Percentiles rank a stretch among this genome's conserved stretches.
phyloP scores from a whole-genome alignment of 2,797 vertebrate genomes.

The Epinephelus awoara region DNA sequence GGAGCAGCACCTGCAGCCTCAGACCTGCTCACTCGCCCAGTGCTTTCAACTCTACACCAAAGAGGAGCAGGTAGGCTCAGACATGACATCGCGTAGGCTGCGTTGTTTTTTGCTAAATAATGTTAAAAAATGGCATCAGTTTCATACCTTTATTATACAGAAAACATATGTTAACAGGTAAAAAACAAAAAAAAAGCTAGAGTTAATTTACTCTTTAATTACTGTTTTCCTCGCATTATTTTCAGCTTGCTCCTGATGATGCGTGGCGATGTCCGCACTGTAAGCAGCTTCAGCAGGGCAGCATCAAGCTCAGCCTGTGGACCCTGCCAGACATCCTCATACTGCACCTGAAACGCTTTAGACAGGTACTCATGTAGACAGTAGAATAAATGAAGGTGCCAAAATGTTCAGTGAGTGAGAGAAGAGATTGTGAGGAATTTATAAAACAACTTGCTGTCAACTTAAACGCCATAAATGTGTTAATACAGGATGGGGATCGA shows the following conservation, averaged over 20 bases:
- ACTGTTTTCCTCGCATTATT: constrained; percentile 8
- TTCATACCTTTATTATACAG: not conserved
- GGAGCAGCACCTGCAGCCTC: constrained; percentile 96
- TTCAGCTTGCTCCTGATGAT: constrained; percentile 95
- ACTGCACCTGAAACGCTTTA: constrained; percentile 96
- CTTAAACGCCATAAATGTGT: not conserved
- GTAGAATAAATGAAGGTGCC: not conserved
- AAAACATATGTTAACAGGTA: not conserved
- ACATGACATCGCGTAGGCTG: too few species aligned
- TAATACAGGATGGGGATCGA: constrained; percentile 92
- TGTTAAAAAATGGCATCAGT: not conserved
- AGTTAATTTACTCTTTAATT: not conserved
- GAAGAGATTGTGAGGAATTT: not conserved
- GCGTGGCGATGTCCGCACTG: constrained; percentile 99
- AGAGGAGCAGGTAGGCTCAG: constrained; percentile 95
- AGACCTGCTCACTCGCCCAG: constrained; percentile 95
- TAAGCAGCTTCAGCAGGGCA: constrained; percentile 98
- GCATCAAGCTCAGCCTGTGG: constrained; percentile 98
- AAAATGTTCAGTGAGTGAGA: not conserved
- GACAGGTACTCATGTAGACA: constrained; percentile 87
- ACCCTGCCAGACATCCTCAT: constrained; percentile 98
- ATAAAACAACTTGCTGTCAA: not conserved
- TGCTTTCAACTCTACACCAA: constrained; percentile 99
- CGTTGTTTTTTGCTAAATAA: not conserved
- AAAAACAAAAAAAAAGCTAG: not conserved